Evolutionary conservation across 2,888 invertebrate genomes (phyloP).

Genomic region (Tricholauxania praeusta): DNA sequence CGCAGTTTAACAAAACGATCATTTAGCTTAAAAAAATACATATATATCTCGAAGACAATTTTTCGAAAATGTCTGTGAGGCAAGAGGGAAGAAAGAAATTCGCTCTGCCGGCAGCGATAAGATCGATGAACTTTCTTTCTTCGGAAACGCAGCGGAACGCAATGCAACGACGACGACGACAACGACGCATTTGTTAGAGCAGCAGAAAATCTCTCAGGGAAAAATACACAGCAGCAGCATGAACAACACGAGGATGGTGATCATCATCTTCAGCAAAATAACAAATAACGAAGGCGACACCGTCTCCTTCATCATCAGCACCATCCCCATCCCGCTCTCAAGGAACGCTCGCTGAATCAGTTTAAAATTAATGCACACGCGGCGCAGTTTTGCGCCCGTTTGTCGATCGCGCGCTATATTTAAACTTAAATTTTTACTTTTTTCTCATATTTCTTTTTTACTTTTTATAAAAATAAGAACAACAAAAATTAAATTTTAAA

Average conservation of each 20-base stretch:
- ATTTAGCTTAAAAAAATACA: background rate
- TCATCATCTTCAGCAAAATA: background rate
- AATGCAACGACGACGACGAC: background rate
- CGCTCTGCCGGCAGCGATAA: conserved; percentile 35
- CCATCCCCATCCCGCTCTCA: conserved; percentile 12
- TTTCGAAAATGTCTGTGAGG: background rate
- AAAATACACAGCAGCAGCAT: conserved; percentile 23
- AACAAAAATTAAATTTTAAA: background rate
- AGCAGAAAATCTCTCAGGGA: background rate
- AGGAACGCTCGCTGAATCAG: conserved; percentile 30
- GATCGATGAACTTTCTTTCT: conserved; percentile 49
- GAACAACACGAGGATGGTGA: conserved; percentile 1
- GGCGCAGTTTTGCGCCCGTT: conserved; percentile 34
- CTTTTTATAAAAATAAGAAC: conserved; percentile 14
- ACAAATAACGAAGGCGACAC: conserved; percentile 12
- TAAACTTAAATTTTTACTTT: conserved; percentile 42
- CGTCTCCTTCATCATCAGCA: conserved; percentile 16
- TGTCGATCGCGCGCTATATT: conserved; percentile 43
- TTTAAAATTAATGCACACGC: conserved; percentile 37
- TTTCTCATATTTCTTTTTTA: conserved; percentile 21
- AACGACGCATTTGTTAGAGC: background rate
- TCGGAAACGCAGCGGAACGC: conserved; percentile 18
- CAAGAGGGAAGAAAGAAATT: background rate
- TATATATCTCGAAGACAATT: background rate
- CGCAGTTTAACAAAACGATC: background rate